phyloP scores from a whole-genome alignment of 2,113 vertebrate genomes.

The Gobiocypris rarus region DNA sequence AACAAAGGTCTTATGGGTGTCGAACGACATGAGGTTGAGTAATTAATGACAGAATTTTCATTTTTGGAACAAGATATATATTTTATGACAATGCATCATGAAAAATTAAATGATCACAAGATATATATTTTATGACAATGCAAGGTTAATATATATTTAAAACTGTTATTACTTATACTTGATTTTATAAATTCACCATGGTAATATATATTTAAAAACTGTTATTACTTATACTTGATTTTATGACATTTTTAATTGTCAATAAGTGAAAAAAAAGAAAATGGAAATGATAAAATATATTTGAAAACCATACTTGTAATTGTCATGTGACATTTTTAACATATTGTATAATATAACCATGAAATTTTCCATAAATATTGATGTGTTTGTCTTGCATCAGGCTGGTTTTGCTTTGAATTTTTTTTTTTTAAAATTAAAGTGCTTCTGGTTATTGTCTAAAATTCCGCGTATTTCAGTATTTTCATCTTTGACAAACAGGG shows the following conservation, averaged over 20 bases:
- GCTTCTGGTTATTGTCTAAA: too few relatives aligned
- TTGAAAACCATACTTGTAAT: neutral
- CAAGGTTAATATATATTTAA: neutral
- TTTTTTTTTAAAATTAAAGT: too few relatives aligned
- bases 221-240: too few relatives aligned
- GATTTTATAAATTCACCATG: neutral
- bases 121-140: neutral
- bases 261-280: too few relatives aligned
- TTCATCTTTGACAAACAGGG: constrained; percentile 73
- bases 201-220: neutral
- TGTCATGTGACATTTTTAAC: neutral
- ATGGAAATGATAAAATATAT: too few relatives aligned
- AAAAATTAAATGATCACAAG: neutral
- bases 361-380: neutral
- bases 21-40: too few relatives aligned
- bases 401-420: neutral
- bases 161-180: too few relatives aligned
- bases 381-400: neutral
- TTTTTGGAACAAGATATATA: too few relatives aligned
- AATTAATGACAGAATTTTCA: too few relatives aligned
- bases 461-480: too few relatives aligned
- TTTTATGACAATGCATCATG: too few relatives aligned
- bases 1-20: too few relatives aligned
- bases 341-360: neutral
- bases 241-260: neutral